These are phyloP conservation scores for Lagopus muta DNA, from an alignment of 2,113 vertebrate genomes.

Conservation along the genomic window DNA sequence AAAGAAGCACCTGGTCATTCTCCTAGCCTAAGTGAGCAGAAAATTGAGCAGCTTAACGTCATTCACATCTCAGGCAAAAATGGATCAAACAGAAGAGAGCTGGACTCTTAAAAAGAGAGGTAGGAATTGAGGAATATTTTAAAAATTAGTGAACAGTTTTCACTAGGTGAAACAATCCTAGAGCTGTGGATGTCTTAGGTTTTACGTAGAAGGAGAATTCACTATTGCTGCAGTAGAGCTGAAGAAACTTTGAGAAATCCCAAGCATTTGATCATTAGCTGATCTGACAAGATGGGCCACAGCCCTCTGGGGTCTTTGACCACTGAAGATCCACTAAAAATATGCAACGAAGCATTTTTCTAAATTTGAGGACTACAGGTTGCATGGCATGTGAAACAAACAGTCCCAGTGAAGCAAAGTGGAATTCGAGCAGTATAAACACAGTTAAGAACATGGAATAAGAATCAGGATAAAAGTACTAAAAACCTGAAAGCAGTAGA, in stretches of 20 bases:
- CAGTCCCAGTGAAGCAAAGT: neutral
- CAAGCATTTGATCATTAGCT: neutral
- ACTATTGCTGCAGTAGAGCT: neutral
- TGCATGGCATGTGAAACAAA: neutral
- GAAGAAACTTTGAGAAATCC: neutral
- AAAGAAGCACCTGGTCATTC: constrained; percentile 39
- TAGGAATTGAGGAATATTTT: neutral
- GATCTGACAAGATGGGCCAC: neutral
- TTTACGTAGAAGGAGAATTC: neutral
- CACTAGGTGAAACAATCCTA: neutral
- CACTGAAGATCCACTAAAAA: neutral
- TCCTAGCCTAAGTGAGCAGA: neutral
- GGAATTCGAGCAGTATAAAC: neutral
- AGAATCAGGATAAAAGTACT: neutral
- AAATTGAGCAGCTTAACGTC: neutral
- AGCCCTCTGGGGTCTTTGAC: neutral
- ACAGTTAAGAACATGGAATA: neutral
- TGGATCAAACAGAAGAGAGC: neutral
- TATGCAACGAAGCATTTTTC: neutral
- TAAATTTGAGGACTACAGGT: neutral
- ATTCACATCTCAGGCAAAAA: constrained; percentile 16
- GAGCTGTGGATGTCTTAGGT: neutral
- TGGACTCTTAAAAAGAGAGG: neutral
- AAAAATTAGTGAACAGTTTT: neutral
- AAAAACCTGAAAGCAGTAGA: neutral